These are phyloP conservation scores for Ceuthmochares aereus DNA, from an alignment of 2,113 vertebrate genomes.

Conservation along the genomic window DNA sequence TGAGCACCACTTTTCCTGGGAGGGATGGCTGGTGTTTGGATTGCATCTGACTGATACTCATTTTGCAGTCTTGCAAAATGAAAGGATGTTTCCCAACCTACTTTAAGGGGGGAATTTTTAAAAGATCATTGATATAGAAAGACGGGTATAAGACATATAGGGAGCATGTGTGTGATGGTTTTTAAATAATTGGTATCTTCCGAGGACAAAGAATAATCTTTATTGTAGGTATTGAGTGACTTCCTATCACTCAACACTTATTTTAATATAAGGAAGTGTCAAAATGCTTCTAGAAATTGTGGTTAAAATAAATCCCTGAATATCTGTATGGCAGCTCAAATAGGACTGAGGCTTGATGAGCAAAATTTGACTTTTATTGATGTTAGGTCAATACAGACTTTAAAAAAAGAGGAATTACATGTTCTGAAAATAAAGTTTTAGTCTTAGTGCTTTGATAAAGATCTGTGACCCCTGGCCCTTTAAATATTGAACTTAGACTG, in stretches of 20 bases:
- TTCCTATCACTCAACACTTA: not conserved
- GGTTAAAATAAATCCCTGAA: not conserved
- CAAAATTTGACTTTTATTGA: slow-evolving; percentile 45
- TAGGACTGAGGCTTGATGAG: not conserved
- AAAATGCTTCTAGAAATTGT: not conserved
- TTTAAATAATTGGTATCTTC: not conserved
- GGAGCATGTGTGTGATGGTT: not conserved
- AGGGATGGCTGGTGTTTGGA: not conserved
- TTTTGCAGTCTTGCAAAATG: not conserved
- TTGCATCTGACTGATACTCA: not conserved
- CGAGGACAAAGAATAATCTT: not conserved
- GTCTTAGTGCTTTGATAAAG: slow-evolving; percentile 91
- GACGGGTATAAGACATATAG: not conserved
- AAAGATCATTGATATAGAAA: not conserved
- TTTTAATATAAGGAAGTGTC: not conserved
- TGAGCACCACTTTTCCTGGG: not conserved
- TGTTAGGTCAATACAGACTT: slow-evolving; percentile 13
- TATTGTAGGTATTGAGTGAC: not conserved
- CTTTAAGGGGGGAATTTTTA: not conserved
- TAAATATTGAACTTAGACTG: slow-evolving; percentile 92
- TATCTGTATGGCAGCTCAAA: not conserved
- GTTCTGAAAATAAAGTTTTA: slow-evolving; percentile 80
- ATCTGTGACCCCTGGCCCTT: slow-evolving; percentile 84
- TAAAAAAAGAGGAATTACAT: slow-evolving; percentile 6
- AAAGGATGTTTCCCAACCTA: not conserved